These are phyloP conservation scores for Brotogeris chrysoptera DNA, from an alignment of 2,797 vertebrate genomes.

Conservation along the genomic window DNA sequence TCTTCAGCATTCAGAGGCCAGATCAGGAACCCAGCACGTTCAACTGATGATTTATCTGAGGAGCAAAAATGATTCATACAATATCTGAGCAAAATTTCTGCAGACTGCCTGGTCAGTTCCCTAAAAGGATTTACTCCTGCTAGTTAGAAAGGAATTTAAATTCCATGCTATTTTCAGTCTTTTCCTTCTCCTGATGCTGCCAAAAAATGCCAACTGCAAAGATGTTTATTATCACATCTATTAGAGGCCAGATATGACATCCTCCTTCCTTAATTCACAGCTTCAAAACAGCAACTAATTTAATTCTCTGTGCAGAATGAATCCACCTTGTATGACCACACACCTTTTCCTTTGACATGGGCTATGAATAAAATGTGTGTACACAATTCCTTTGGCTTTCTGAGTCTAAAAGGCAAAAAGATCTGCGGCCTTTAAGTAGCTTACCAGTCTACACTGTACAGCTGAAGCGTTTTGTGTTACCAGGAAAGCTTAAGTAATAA, in stretches of 20 bases:
- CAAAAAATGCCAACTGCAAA: not conserved
- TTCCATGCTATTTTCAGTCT: not conserved
- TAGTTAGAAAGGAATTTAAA: not conserved
- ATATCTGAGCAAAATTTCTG: not conserved
- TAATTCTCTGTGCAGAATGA: not conserved
- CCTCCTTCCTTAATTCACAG: not conserved
- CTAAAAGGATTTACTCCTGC: not conserved
- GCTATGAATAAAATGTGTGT: accelerated
- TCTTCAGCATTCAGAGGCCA: not conserved
- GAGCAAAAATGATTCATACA: not conserved
- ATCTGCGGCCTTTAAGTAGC: not conserved
- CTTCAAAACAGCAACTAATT: not conserved
- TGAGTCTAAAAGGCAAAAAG: not conserved
- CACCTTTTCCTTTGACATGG: not conserved
- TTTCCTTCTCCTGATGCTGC: not conserved
- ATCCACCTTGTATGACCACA: not conserved
- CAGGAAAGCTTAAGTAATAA: not conserved
- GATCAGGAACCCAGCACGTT: not conserved
- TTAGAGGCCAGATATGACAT: not conserved
- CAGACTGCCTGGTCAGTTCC: not conserved
- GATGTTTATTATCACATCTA: not conserved
- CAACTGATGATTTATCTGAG: not conserved
- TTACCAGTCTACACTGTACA: not conserved
- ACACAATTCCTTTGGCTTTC: not conserved
- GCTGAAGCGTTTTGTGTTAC: not conserved